phyloP scores from a whole-genome alignment of 2,888 invertebrate genomes.

The Cotesia congregata region DNA sequence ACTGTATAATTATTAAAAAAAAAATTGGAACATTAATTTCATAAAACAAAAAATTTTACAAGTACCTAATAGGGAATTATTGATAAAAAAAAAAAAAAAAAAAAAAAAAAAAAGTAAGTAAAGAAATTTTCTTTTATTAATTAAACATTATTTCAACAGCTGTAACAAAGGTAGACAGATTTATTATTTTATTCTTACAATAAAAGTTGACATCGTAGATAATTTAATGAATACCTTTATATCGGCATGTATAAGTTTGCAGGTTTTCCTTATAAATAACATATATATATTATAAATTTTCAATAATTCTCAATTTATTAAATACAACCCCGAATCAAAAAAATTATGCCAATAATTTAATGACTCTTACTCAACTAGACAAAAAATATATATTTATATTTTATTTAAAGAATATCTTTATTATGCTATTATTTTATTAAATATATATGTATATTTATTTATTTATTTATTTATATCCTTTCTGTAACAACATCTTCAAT shows the following conservation, averaged over 20 bases:
- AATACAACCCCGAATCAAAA: slow-evolving; percentile 38
- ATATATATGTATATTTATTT: slow-evolving; percentile 56
- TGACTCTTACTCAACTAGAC: slow-evolving; percentile 60
- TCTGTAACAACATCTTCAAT: slow-evolving; percentile 37
- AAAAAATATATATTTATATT: slow-evolving; percentile 54
- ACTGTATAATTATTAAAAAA: too few relatives aligned
- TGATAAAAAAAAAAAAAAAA: slow-evolving; percentile 25
- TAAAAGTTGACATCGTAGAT: slow-evolving; percentile 53
- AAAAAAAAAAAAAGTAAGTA: too few relatives aligned
- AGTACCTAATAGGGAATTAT: not conserved
- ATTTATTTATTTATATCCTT: slow-evolving; percentile 8
- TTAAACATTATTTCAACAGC: slow-evolving; percentile 61
- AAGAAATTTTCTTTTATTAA: not conserved
- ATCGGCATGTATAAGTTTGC: slow-evolving; percentile 43
- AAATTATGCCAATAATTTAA: slow-evolving; percentile 50
- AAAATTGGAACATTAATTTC: too few relatives aligned
- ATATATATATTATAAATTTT: slow-evolving; percentile 50
- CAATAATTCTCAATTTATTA: slow-evolving; percentile 48
- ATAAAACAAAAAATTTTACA: not conserved
- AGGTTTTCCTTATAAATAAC: slow-evolving; percentile 47
- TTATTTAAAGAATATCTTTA: slow-evolving; percentile 60
- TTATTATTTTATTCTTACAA: slow-evolving; percentile 56
- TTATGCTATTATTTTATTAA: slow-evolving; percentile 60
- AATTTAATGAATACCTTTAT: slow-evolving; percentile 30
- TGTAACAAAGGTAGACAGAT: slow-evolving; percentile 63